phyloP scores from a whole-genome alignment of 1,140 invertebrate species.

The Physella acuta region DNA sequence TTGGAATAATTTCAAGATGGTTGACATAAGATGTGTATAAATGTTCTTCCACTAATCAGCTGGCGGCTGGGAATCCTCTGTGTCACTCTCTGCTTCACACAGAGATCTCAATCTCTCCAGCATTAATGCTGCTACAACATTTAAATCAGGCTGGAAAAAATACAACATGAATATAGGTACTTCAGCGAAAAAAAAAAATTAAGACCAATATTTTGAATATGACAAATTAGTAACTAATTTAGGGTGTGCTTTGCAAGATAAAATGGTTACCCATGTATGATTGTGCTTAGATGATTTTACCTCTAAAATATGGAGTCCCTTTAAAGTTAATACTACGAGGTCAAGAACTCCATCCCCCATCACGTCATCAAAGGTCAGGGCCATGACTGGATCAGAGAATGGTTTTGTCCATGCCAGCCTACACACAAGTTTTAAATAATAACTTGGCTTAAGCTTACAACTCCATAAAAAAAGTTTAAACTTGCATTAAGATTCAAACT shows the following conservation, averaged over 20 bases:
- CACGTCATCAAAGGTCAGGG: constrained; percentile 69
- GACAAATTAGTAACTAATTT: neutral
- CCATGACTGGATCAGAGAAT: constrained; percentile 69
- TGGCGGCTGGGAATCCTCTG: too few relatives aligned
- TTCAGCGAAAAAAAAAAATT: neutral
- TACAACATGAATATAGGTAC: constrained; percentile 3
- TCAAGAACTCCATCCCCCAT: constrained; percentile 72
- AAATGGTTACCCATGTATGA: neutral
- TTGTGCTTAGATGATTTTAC: constrained; percentile 49
- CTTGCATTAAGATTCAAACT: too few relatives aligned
- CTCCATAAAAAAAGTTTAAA: too few relatives aligned
- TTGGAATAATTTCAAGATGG: too few relatives aligned
- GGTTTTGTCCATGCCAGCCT: constrained; percentile 53
- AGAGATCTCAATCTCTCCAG: constrained; percentile 39
- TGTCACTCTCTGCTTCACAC: constrained; percentile 15
- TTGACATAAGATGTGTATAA: too few relatives aligned
- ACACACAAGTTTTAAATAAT: too few relatives aligned
- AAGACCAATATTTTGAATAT: neutral
- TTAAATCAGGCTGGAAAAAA: constrained; percentile 47
- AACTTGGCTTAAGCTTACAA: too few relatives aligned
- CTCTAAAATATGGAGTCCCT: constrained; percentile 72
- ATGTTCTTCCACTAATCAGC: too few relatives aligned
- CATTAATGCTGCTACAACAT: constrained; percentile 45
- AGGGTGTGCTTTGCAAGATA: neutral
- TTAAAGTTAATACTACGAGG: constrained; percentile 69